Conservation (phyloP, 2,113 vertebrate genomes). For the Promerops cafer region DNA sequence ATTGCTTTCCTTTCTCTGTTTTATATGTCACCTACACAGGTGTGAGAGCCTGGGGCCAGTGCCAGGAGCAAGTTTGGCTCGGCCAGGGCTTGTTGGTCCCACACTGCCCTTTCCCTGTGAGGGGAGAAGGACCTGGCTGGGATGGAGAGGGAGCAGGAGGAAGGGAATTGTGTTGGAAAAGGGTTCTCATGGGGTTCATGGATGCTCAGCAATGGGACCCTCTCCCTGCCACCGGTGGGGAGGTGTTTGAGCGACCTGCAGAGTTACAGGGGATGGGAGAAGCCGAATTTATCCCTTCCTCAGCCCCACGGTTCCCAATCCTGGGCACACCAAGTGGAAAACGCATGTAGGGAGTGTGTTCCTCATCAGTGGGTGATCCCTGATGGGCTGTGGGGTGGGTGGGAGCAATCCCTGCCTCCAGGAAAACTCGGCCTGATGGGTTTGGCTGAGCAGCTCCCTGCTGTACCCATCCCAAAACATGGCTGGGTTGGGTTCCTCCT, state of each 20-base stretch:
- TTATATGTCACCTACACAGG: fast-evolving
- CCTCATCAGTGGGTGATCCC: background rate
- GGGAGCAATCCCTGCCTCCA: background rate
- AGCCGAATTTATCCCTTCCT: background rate
- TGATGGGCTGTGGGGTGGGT: background rate
- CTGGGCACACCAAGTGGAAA: background rate
- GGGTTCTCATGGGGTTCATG: background rate
- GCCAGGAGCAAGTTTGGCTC: background rate
- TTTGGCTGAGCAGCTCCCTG: background rate
- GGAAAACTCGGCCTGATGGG: fast-evolving
- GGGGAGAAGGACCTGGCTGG: background rate
- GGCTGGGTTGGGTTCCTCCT: background rate
- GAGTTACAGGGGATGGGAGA: background rate
- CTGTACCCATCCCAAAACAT: background rate
- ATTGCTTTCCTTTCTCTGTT: background rate
- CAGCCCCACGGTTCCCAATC: fast-evolving
- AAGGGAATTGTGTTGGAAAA: background rate
- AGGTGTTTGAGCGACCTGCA: fast-evolving
- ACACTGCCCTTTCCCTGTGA: fast-evolving
- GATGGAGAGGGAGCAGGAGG: background rate
- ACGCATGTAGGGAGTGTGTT: fast-evolving
- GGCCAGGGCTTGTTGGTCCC: fast-evolving
- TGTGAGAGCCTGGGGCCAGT: no score
- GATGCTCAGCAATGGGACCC: background rate
- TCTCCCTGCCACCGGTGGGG: fast-evolving